These are phyloP conservation scores for Rachycentron canadum DNA, from an alignment of 2,797 vertebrate species.

Conservation along the genomic window DNA sequence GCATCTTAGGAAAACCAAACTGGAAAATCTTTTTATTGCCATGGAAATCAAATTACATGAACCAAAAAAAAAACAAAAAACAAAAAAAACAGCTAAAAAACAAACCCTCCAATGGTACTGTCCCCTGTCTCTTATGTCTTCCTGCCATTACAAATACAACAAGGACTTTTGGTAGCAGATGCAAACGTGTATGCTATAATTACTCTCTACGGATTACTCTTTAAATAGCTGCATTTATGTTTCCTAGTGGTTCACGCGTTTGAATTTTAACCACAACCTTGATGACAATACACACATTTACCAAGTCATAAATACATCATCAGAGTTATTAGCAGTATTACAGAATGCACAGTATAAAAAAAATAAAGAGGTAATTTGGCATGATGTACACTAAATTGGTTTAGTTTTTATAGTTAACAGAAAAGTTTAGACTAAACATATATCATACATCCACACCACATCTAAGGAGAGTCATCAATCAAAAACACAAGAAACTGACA, in stretches of 20 bases:
- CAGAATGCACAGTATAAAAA: background rate
- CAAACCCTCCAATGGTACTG: background rate
- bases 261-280: background rate
- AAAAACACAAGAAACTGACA: conserved; percentile 48
- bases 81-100: too few species aligned
- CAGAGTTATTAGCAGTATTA: background rate
- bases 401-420: background rate
- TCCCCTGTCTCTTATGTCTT: background rate
- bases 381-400: background rate
- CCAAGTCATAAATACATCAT: conserved; percentile 41
- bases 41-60: conserved; percentile 19
- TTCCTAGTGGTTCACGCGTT: conserved; percentile 35
- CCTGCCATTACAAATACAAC: conserved; percentile 12
- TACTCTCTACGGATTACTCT: conserved; percentile 29
- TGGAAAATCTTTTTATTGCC: conserved; percentile 16
- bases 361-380: background rate
- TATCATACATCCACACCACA: conserved; percentile 15
- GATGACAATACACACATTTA: conserved; percentile 34
- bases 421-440: background rate
- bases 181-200: conserved; percentile 22
- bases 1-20: too few species aligned
- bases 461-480: conserved; percentile 38
- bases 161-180: conserved; percentile 23
- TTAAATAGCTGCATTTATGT: conserved; percentile 58
- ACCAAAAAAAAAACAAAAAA: conserved; percentile 4